Evolutionary conservation across 2,113 vertebrate species (phyloP).

Genomic region (Panthera uncia): DNA sequence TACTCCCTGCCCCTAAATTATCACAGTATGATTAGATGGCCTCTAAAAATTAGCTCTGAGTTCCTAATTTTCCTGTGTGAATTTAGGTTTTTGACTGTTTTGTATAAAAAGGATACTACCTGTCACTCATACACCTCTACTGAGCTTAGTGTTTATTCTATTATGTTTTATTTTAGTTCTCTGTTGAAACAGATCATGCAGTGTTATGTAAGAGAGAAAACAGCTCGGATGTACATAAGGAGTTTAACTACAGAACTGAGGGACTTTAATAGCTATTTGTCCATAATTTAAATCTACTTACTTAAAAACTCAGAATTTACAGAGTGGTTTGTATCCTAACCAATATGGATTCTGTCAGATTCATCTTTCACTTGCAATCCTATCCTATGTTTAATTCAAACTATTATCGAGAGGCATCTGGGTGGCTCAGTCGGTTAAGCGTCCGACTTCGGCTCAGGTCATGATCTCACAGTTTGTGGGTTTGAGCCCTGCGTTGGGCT

Average conservation of each 20-base stretch:
- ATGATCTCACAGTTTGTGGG: too few relatives aligned
- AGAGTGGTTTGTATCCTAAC: not conserved
- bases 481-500: too few relatives aligned
- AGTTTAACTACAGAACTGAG: slow-evolving; percentile 36
- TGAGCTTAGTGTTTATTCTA: not conserved
- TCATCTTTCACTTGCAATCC: not conserved
- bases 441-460: too few relatives aligned
- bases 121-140: not conserved
- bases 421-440: too few relatives aligned
- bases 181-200: not conserved
- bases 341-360: not conserved
- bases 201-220: not conserved
- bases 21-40: not conserved
- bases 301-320: not conserved
- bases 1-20: not conserved
- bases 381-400: not conserved
- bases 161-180: slow-evolving; percentile 13
- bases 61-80: not conserved
- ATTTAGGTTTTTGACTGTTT: not conserved
- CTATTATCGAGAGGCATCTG: not conserved
- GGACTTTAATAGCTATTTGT: not conserved
- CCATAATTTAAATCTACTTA: not conserved
- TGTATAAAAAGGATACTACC: not conserved
- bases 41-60: not conserved
- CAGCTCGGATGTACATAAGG: not conserved